Conservation (phyloP, 2,797 vertebrate genomes). For the Argya squamiceps region DNA sequence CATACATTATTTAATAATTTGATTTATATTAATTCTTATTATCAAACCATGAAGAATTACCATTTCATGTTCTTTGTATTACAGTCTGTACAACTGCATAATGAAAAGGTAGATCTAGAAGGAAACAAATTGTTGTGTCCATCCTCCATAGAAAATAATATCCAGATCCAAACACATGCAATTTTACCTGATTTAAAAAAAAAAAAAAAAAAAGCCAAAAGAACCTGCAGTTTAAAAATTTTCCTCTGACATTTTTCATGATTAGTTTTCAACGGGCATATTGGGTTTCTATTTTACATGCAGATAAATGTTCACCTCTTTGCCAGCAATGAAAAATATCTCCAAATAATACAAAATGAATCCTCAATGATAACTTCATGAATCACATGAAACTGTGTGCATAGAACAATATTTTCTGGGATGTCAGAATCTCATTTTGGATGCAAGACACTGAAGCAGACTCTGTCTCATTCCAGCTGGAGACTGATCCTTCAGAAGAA, state of each 20-base stretch:
- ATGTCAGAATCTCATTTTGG: neutral
- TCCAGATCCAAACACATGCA: neutral
- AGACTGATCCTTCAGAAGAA: neutral
- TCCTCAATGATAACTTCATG: neutral
- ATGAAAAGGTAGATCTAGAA: neutral
- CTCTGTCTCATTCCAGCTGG: neutral
- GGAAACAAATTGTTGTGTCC: neutral
- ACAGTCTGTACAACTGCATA: neutral
- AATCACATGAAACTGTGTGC: slow-evolving; percentile 3
- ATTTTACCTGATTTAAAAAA: neutral
- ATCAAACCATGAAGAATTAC: neutral
- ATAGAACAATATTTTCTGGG: neutral
- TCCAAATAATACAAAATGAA: slow-evolving; percentile 39
- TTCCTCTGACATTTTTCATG: neutral
- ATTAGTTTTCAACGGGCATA: neutral
- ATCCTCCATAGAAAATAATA: neutral
- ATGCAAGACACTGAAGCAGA: neutral
- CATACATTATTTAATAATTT: neutral
- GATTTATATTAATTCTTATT: neutral
- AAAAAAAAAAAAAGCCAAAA: neutral
- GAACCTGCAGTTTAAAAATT: neutral
- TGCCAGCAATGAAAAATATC: slow-evolving; percentile 28
- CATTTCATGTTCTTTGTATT: neutral
- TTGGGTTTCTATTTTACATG: neutral
- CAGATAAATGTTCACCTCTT: neutral